These are phyloP conservation scores for Limenitis camilla DNA, from an alignment of 2,888 invertebrate genomes.

Conservation along the genomic window DNA sequence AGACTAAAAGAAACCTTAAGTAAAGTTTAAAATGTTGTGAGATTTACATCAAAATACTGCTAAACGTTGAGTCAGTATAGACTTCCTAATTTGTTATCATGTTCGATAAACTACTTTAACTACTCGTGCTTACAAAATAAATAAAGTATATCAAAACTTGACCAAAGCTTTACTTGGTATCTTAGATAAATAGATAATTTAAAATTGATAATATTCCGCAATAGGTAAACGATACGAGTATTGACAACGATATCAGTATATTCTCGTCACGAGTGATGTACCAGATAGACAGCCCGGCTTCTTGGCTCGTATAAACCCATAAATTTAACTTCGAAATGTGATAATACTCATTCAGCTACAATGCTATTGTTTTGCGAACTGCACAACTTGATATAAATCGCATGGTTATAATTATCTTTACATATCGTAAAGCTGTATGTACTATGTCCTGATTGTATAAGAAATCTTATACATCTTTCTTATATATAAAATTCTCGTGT, in stretches of 20 bases:
- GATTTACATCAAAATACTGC: too few species aligned
- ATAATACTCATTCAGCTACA: slow-evolving; percentile 52
- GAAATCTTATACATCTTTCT: neutral
- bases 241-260: slow-evolving; percentile 27
- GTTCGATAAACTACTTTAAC: too few species aligned
- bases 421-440: too few species aligned
- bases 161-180: too few species aligned
- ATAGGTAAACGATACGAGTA: neutral
- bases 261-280: slow-evolving; percentile 44
- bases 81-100: too few species aligned
- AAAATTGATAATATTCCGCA: neutral
- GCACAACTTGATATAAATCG: slow-evolving; percentile 14
- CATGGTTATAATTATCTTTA: neutral
- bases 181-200: too few species aligned
- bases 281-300: slow-evolving; percentile 56
- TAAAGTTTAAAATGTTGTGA: too few species aligned
- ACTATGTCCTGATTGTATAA: too few species aligned
- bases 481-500: too few species aligned
- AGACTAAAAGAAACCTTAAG: neutral
- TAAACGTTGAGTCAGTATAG: too few species aligned
- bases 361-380: slow-evolving; percentile 28
- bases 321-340: slow-evolving; percentile 48
- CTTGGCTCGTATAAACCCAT: slow-evolving; percentile 43
- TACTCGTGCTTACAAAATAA: too few species aligned
- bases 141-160: too few species aligned